Conservation (phyloP, 1,140 invertebrate species). For the Cryptotermes secundus region DNA sequence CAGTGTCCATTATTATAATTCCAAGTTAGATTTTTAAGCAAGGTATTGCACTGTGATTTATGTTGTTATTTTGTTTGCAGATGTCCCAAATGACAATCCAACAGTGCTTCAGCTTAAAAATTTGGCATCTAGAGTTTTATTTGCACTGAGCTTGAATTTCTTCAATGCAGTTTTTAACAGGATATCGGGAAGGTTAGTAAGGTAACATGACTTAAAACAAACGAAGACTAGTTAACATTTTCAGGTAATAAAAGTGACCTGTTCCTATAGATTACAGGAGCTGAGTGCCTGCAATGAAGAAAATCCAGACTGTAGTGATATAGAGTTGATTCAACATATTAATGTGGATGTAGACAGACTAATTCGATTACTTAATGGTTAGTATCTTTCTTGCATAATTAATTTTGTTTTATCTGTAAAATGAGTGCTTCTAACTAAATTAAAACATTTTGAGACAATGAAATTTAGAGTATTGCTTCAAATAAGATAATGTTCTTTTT, state of each 20-base stretch:
- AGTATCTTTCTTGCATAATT: too few species aligned
- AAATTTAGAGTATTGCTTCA: too few species aligned
- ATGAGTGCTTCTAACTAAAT: too few species aligned
- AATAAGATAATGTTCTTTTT: too few species aligned
- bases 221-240: neutral
- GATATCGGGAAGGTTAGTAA: conserved; percentile 73
- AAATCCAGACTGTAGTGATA: conserved; percentile 91
- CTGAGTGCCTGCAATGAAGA: conserved; percentile 84
- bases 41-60: neutral
- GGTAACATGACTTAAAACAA: neutral
- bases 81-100: conserved; percentile 73
- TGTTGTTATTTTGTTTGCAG: conserved; percentile 48
- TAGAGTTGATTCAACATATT: conserved; percentile 96
- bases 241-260: neutral
- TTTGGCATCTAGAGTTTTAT: conserved; percentile 91
- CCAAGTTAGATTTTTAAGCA: conserved; percentile 21
- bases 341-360: conserved; percentile 88
- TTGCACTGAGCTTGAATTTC: conserved; percentile 94
- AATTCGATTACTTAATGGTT: conserved; percentile 75
- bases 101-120: conserved; percentile 81
- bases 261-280: conserved; percentile 70
- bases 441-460: too few species aligned
- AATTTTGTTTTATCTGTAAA: too few species aligned
- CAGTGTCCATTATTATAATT: neutral
- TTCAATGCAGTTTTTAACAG: conserved; percentile 95